A percentile compares a stretch with the other conserved stretches of the same genome.
Conservation (phyloP, 1,140 invertebrate genomes). For the Lepidurus arcticus region DNA sequence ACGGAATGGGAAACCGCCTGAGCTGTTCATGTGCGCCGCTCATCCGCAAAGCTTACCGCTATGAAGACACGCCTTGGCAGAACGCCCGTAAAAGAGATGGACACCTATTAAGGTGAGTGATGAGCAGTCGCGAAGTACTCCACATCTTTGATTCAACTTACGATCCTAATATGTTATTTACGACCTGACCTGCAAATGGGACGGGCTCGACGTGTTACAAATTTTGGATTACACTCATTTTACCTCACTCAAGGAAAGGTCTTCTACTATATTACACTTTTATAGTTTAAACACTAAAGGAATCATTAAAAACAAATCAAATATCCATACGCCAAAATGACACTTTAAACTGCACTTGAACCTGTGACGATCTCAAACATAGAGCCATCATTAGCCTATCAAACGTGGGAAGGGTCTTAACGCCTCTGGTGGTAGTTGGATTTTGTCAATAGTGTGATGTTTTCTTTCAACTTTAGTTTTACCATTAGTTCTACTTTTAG, state of each 20-base stretch:
- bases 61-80: conserved; percentile 89
- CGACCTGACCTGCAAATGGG: background rate
- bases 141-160: background rate
- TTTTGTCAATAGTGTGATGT: too few relatives aligned
- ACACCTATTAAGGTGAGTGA: conserved; percentile 77
- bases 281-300: too few relatives aligned
- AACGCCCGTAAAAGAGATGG: conserved; percentile 76
- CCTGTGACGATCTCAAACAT: too few relatives aligned
- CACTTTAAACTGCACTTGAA: too few relatives aligned
- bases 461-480: too few relatives aligned
- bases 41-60: conserved; percentile 86
- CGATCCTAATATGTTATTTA: conserved; percentile 10
- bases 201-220: background rate
- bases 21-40: conserved; percentile 90
- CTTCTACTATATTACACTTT: background rate
- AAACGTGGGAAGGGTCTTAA: too few relatives aligned
- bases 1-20: conserved; percentile 85
- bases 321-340: too few relatives aligned
- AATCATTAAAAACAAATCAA: too few relatives aligned
- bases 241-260: background rate
- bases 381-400: too few relatives aligned
- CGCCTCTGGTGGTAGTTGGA: too few relatives aligned
- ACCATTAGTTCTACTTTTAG: too few relatives aligned
- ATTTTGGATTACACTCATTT: background rate
- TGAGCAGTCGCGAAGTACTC: background rate